These are phyloP conservation scores for Lasioglossum calceatum DNA, from an alignment of 2,888 invertebrate species.

Conservation along the genomic window DNA sequence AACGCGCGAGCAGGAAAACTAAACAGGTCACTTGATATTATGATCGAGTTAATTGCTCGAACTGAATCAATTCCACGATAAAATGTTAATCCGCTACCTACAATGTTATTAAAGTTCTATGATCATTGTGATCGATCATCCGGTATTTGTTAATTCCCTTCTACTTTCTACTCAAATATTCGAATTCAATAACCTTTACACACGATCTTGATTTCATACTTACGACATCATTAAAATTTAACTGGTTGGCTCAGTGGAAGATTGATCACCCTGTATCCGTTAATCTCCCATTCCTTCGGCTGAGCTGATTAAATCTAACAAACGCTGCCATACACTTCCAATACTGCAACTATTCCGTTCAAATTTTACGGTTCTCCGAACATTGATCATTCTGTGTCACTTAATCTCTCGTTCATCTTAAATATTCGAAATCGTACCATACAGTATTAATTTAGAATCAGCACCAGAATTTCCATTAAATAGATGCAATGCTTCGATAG, in stretches of 20 bases:
- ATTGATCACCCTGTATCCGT: constrained; percentile 6
- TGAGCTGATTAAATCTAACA: constrained; percentile 2
- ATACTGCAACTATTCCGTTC: background rate
- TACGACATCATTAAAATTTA: constrained; percentile 6
- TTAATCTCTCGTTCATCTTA: background rate
- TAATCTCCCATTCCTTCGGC: background rate
- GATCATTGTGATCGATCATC: background rate
- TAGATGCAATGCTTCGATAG: background rate
- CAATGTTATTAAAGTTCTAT: background rate
- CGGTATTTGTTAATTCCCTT: background rate
- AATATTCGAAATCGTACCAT: background rate
- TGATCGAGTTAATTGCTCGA: background rate
- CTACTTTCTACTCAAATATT: background rate
- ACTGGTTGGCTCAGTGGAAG: background rate
- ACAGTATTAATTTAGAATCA: background rate
- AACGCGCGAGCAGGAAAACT: background rate
- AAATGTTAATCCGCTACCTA: background rate
- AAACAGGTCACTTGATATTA: no score
- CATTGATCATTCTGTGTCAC: background rate
- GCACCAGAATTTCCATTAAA: background rate
- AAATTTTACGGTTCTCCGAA: background rate
- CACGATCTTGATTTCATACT: background rate
- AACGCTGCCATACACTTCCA: background rate
- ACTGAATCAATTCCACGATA: background rate
- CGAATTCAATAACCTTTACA: background rate